Base-by-base conservation (phyloP, 2,113 vertebrate species). In the Notarius lentiginosus region DNA sequence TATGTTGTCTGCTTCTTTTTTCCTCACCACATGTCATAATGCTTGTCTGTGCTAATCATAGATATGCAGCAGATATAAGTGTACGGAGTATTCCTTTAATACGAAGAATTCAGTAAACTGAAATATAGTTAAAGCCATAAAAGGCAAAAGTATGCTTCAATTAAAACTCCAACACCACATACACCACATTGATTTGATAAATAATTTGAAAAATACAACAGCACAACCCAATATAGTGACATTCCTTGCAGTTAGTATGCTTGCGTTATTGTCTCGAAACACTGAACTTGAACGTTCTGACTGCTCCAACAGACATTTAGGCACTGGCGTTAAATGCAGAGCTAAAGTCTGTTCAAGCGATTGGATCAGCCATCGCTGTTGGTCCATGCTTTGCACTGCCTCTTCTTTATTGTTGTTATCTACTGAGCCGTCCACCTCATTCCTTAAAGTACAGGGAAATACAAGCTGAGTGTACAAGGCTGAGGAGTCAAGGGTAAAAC, bases 361-460 rank as follows among this genome's bases (percentile, higher is more conserved):
- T 86, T 11, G 20, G 63, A 80, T 86, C 30, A 55, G 84, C 27
- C 63, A 11, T 53, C 53, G 20, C 51, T 68, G 55, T 53, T 24
- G 84, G 60, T 49, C 27, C 9, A 2, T 55, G 55, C 53, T 68
- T 58, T 55, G 84, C 49, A 70, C 53, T 80, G 76, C 61, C 63
- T 68, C 63, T 79, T 47, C 84, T 86, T 41, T 80, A 80, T 79
- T 47, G 63, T 86, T 22, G 41, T 58, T 86, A 77, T 77, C 51
- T 55, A 66, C 60, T 79, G 75, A 79, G 60, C 84, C 14, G 30
- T 65, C 27, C 30, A 66, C 51, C 49, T 70, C 9, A 47, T 86
- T 80, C 51, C 24, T 70, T 66, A 58, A 56, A 79, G 75, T 58
- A 80, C 61, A 27, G 8, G 2, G 51, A 70, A 11, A 14, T 79